These are phyloP conservation scores for Diabrotica virgifera DNA, from an alignment of 1,140 invertebrate species.

Conservation along the genomic window DNA sequence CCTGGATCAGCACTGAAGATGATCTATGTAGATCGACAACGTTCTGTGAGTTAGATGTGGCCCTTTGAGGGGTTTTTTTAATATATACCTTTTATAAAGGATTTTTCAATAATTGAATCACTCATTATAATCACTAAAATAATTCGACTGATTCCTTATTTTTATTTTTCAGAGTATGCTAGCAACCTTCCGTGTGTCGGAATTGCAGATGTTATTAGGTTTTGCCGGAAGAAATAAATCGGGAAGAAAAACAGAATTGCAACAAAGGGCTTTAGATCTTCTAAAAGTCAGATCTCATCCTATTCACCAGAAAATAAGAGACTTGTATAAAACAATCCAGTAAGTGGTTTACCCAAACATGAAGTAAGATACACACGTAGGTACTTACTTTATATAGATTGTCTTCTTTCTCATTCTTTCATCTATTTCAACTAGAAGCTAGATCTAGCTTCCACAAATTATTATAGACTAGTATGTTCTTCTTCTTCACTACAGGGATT, in stretches of 20 bases:
- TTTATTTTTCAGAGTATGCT: conserved; percentile 71
- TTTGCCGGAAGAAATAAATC: conserved; percentile 82
- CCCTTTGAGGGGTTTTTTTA: no score
- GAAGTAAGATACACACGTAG: no score
- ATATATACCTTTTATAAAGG: no score
- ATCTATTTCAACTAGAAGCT: no score
- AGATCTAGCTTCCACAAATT: no score
- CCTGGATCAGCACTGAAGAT: no score
- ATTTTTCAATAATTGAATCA: no score
- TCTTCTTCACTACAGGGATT: no score
- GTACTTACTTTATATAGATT: not conserved
- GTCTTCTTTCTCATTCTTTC: not conserved
- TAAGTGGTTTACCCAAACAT: conserved; percentile 47
- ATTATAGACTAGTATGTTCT: no score
- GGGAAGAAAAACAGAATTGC: conserved; percentile 83
- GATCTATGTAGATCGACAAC: no score
- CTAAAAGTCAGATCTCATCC: conserved; percentile 68
- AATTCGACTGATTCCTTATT: conserved; percentile 21
- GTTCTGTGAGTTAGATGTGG: no score
- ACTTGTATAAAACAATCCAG: conserved; percentile 74
- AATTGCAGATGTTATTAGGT: conserved; percentile 80
- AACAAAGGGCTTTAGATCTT: conserved; percentile 74
- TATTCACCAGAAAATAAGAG: conserved; percentile 75
- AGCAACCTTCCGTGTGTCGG: conserved; percentile 78
- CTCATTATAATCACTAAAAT: no score